A percentile compares a stretch with the other conserved stretches of the same genome.
Evolutionary conservation across 2,888 invertebrate species (phyloP).

Genomic region (Silvanus unidentatus): DNA sequence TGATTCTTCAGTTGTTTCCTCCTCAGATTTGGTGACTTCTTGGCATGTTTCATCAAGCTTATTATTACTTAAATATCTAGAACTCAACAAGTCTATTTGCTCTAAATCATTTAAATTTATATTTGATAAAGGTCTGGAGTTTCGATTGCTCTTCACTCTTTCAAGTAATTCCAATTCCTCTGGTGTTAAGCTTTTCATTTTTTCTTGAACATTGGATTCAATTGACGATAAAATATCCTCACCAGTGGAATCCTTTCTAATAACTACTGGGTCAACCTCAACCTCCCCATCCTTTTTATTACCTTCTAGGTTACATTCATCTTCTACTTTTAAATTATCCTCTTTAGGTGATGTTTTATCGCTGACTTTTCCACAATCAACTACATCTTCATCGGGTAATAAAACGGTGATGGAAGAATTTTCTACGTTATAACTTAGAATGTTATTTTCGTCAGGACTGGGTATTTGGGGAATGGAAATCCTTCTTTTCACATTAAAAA

Average conservation of each 20-base stretch:
- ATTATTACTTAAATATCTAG: slow-evolving; percentile 13
- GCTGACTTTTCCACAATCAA: neutral
- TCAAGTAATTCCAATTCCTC: slow-evolving; percentile 19
- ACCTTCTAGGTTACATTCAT: neutral
- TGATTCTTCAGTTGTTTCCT: neutral
- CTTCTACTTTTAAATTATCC: neutral
- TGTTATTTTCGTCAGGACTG: too few species aligned
- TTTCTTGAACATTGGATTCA: neutral
- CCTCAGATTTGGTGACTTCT: neutral
- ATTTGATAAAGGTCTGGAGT: slow-evolving; percentile 29
- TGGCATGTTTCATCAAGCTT: neutral
- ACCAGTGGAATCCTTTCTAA: slow-evolving; percentile 1
- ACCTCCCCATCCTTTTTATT: slow-evolving; percentile 2
- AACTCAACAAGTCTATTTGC: slow-evolving; percentile 27
- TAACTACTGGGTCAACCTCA: neutral
- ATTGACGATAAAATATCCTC: neutral
- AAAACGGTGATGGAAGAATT: too few species aligned
- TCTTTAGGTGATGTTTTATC: slow-evolving; percentile 1
- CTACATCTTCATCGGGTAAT: too few species aligned
- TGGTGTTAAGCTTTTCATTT: slow-evolving; percentile 9
- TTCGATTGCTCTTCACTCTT: slow-evolving; percentile 11
- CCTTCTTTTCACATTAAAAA: too few species aligned
- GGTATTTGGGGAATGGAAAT: too few species aligned
- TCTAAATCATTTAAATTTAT: slow-evolving; percentile 32
- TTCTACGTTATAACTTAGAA: too few species aligned